Evolutionary conservation across 2,888 invertebrate species (phyloP).

Genomic region (Dugesia japonica): DNA sequence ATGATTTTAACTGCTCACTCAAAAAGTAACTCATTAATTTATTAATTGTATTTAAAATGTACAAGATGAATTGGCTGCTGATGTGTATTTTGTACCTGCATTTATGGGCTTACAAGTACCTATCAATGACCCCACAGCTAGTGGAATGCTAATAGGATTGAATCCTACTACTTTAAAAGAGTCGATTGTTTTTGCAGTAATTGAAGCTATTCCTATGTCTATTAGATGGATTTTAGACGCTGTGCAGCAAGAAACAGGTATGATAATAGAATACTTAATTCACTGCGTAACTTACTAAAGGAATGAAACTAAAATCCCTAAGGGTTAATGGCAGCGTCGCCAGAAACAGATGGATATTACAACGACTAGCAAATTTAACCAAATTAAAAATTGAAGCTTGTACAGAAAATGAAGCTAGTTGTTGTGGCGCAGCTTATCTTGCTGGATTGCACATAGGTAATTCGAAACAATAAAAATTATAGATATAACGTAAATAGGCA

Average conservation of each 20-base stretch:
- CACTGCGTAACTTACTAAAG: not conserved
- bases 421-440: slow-evolving; percentile 27
- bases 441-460: slow-evolving; percentile 21
- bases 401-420: slow-evolving; percentile 23
- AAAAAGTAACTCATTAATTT: not conserved
- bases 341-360: slow-evolving; percentile 16
- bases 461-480: not conserved
- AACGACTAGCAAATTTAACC: slow-evolving; percentile 15
- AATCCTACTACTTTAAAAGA: slow-evolving; percentile 4
- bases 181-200: slow-evolving; percentile 22
- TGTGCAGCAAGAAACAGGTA: slow-evolving; percentile 21
- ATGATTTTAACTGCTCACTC: not conserved
- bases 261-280: not conserved
- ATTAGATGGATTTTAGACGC: slow-evolving; percentile 17
- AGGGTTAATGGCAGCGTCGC: slow-evolving; percentile 20
- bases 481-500: not conserved
- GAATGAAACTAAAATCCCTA: not conserved
- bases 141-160: slow-evolving; percentile 16
- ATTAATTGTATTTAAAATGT: not conserved
- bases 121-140: not conserved
- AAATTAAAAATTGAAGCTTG: not conserved
- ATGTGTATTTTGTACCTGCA: slow-evolving; percentile 20
- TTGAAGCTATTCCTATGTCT: slow-evolving; percentile 21
- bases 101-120: slow-evolving; percentile 23
- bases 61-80: not conserved